phyloP scores from a whole-genome alignment of 2,113 vertebrate genomes.

The Platycercus adscitus region DNA sequence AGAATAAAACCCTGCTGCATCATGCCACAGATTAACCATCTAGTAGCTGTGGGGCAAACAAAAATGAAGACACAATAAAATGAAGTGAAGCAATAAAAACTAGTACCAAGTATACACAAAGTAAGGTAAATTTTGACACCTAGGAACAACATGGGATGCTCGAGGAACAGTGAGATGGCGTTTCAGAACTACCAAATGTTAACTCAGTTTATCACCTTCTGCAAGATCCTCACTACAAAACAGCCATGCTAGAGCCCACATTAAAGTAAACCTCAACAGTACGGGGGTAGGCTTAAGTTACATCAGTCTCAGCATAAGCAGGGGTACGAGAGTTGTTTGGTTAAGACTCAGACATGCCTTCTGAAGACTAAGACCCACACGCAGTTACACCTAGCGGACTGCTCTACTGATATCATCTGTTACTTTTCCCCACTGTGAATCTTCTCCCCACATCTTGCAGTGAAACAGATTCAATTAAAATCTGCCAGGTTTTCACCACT shows the following conservation, averaged over 20 bases:
- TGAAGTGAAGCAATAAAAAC: neutral
- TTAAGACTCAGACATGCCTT: neutral
- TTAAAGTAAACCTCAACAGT: neutral
- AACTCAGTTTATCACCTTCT: neutral
- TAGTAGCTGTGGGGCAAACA: neutral
- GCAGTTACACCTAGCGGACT: neutral
- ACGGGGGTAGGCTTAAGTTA: no score
- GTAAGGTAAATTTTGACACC: neutral
- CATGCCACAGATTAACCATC: neutral
- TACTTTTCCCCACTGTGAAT: neutral
- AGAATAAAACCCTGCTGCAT: neutral
- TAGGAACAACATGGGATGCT: neutral
- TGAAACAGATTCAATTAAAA: neutral
- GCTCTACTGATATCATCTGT: neutral
- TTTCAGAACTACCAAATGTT: neutral
- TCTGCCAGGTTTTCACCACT: neutral
- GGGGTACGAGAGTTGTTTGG: neutral
- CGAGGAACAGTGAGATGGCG: fast-evolving
- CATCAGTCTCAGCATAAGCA: neutral
- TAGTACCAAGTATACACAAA: neutral
- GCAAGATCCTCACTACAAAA: neutral
- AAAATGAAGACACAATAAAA: neutral
- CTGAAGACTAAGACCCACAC: neutral
- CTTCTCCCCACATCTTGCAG: neutral
- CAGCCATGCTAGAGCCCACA: fast-evolving